Percentiles rank a stretch among this genome's conserved stretches.
Conservation (phyloP, 2,113 vertebrate species). For the Phrynosoma blainvillii region DNA sequence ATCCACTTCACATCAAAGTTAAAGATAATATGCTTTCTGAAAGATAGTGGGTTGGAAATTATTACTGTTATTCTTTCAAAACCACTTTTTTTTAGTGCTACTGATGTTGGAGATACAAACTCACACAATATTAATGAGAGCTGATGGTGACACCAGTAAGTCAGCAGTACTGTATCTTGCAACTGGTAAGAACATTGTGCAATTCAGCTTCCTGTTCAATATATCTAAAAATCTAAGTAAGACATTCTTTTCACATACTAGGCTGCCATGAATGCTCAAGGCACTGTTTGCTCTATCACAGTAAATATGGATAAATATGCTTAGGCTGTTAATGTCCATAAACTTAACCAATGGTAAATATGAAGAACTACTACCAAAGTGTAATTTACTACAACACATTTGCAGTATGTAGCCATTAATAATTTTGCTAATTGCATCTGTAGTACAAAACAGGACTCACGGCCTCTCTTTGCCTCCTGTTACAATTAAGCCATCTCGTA, state of each 20-base stretch:
- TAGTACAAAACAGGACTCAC: conserved; percentile 78
- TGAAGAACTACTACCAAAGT: not conserved
- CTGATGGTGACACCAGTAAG: too few species aligned
- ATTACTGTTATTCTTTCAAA: too few species aligned
- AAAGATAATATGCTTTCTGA: too few species aligned
- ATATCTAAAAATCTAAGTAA: too few species aligned
- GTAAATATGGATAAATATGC: not conserved
- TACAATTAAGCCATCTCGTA: conserved; percentile 95
- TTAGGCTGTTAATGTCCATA: not conserved
- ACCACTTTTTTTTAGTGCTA: too few species aligned
- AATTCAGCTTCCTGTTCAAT: too few species aligned
- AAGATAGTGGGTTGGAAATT: too few species aligned
- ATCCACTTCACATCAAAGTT: not conserved
- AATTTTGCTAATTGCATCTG: not conserved
- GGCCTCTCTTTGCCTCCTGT: conserved; percentile 98
- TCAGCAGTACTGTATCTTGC: too few species aligned
- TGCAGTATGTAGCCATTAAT: not conserved
- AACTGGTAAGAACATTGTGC: too few species aligned
- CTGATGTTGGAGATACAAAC: too few species aligned
- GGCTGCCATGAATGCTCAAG: not conserved
- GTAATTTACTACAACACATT: conserved; percentile 2
- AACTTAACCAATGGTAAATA: not conserved
- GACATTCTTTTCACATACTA: too few species aligned
- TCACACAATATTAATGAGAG: too few species aligned
- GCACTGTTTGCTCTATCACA: not conserved